Base-by-base conservation (phyloP, 2,888 invertebrate species). In the Hirtodrosophila confusa region DNA sequence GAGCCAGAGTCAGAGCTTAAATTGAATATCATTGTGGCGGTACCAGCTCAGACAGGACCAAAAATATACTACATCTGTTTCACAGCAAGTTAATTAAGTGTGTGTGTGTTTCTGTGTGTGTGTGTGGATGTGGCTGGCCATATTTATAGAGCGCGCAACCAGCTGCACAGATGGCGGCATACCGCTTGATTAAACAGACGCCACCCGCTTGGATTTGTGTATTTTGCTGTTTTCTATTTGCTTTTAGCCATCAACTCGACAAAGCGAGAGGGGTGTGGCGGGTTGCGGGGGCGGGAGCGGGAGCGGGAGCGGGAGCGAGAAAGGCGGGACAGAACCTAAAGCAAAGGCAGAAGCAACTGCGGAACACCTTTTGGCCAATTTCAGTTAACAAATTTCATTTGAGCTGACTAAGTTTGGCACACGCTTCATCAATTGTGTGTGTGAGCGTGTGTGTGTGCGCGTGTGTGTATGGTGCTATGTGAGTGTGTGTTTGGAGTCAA, bases 161-260 rank as follows among this genome's bases (percentile, higher is more conserved):
- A 51, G 40, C 55, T 56, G 51, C 29, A 36, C 55, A 65, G 69
- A 45, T 69, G 74, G 44, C 43, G 58, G 64, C 33, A 45, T 36
- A 43, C 63, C 58, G 80, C 78, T 77, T 80, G 77, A 83, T 83
- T 83, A 72, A 69, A 55, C 75, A 70, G 49, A 66, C 51, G 55
- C 54, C 50, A 49, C 33, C 37, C 47, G 35, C 44, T 39, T 27
- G 40, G 36, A 56, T 60, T 72, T 65, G 62, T 60, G 61, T 70
- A 36, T 54, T 41, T 77, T 47, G 40, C 49, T 48, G 57, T 60
- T 65, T 55, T 49, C 54, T 56, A 27, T 53, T 68, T 58, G 48
- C 49, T 50, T 24, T 54, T 33, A 35, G 41, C 8, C 44, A 17
- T 48, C 35, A 31, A 11, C 9, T 33, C 10, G 12, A 23, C 8